phyloP scores from a whole-genome alignment of 2,113 vertebrate genomes.

The Sturnira hondurensis region DNA sequence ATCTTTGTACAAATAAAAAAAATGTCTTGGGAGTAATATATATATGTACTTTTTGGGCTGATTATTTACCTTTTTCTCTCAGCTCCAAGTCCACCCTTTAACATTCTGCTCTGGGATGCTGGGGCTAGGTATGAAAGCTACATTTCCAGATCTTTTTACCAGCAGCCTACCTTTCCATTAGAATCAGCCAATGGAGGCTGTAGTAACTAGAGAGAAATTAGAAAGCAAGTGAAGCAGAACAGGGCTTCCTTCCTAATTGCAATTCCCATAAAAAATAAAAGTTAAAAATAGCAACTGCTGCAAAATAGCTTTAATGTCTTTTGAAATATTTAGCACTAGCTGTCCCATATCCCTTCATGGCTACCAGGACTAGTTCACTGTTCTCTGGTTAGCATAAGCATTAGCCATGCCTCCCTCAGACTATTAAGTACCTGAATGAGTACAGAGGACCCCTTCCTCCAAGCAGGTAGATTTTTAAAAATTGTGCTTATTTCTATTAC shows the following conservation, averaged over 20 bases:
- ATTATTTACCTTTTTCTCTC: conserved; percentile 11
- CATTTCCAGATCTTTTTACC: neutral
- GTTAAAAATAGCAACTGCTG: neutral
- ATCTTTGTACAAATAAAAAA: neutral
- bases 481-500: no score
- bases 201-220: neutral
- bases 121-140: neutral
- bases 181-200: neutral
- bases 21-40: neutral
- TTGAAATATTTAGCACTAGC: neutral
- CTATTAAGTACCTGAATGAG: neutral
- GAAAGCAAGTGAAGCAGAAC: neutral
- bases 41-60: neutral
- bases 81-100: neutral
- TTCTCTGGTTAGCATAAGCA: neutral
- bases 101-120: neutral
- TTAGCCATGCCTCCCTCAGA: neutral
- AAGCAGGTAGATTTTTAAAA: neutral
- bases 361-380: neutral
- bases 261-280: neutral
- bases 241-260: neutral
- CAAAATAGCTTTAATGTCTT: neutral
- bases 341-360: neutral
- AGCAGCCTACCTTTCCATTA: neutral
- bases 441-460: neutral